These are phyloP conservation scores for Junonia oenone DNA, from an alignment of 2,888 invertebrate species.

Conservation along the genomic window DNA sequence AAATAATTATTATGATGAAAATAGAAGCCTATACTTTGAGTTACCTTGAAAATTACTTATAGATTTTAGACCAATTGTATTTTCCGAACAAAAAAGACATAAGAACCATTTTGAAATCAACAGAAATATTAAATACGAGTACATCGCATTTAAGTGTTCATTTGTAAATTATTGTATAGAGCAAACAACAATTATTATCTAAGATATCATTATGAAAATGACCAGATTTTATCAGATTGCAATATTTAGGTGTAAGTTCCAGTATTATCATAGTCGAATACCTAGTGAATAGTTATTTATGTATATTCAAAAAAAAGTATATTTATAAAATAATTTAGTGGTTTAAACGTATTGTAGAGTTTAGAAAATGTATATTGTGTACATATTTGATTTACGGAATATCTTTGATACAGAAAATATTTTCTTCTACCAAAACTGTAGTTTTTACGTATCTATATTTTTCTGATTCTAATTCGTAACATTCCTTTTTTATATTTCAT, in stretches of 20 bases:
- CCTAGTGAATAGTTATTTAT: constrained; percentile 66
- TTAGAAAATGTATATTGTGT: constrained; percentile 57
- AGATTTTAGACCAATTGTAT: not conserved
- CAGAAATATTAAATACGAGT: too few species aligned
- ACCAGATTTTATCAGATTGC: constrained; percentile 78
- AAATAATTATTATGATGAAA: too few species aligned
- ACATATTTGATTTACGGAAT: constrained; percentile 39
- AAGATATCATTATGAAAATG: constrained; percentile 60
- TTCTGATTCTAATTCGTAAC: not conserved
- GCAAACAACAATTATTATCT: constrained; percentile 45
- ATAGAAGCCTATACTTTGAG: not conserved
- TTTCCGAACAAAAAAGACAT: not conserved
- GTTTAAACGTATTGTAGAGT: constrained; percentile 26
- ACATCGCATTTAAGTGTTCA: constrained; percentile 53
- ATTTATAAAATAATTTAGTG: constrained; percentile 39
- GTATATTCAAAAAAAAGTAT: constrained; percentile 62
- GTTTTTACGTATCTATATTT: constrained; percentile 1
- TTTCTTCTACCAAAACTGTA: not conserved
- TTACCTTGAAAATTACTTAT: not conserved
- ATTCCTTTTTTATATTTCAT: not conserved
- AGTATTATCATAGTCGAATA: constrained; percentile 76
- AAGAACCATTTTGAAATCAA: not conserved
- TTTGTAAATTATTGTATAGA: constrained; percentile 70
- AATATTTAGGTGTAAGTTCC: constrained; percentile 74
- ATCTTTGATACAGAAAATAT: constrained; percentile 1